Evolutionary conservation across 2,888 invertebrate genomes (phyloP), one percentile per base, ranked within the genome.

Genomic region (Fragum fragum): DNA sequence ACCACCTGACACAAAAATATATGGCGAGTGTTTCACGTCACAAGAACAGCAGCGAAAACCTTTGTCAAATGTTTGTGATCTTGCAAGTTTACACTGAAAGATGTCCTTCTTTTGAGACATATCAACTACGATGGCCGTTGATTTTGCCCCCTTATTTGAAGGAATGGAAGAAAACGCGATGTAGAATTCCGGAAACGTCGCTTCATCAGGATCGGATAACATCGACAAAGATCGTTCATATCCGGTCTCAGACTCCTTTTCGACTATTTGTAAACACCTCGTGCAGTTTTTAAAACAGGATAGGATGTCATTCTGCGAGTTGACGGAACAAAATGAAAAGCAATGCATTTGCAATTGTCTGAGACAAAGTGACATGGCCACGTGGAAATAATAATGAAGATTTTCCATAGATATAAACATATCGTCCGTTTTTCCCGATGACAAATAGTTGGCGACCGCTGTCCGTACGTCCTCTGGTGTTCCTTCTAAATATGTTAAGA

Each of bases 351-450:
- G 52, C 14, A 86, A 57, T 66, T 83, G 81, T 59, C 71, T 63
- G 7, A 86, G 66, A 72, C 75, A 69, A 1, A 86, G 74, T 6
- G 53, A 26, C n/a, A 42, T 39, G 5, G 86, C 76, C 6, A 86
- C 79, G 59, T 86, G 86, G 61, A 69, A 81, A 47, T 76, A 76
- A 57, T 81, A 57, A 28, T 86, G 86, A 47, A 83, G 72, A 59
- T 78, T 86, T 23, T 72, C 61, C 32, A 72, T 32, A 7, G 73
- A 42, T 18, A 83, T 39, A 3, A 73, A 29, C 2, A 81, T 59
- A 6, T 83, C 68, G 29, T 78, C 63, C 36, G 73, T 55, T 63
- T 53, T 75, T 7, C 86, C 86, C 39, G 81, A 73, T 14, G 86
- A 83, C 63, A 86, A 47, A 63, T 83, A 86, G 29, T 74, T 36